Conservation (phyloP, 2,888 invertebrate genomes). For the Megalurothrips usitatus region DNA sequence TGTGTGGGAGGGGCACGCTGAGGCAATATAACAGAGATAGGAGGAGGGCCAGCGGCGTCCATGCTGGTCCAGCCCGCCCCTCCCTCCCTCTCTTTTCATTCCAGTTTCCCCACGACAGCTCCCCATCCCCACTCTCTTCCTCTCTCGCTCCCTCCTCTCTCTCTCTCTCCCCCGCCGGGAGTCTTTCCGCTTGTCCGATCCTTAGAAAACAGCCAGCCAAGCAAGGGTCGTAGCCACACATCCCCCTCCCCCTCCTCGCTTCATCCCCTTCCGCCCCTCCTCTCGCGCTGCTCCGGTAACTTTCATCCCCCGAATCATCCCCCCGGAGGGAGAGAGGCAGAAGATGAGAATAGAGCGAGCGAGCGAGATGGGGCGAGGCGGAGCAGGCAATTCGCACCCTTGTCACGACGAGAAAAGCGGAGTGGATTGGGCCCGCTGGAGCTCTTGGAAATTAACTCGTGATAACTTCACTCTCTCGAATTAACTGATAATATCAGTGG, state of each 20-base stretch:
- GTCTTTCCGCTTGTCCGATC: slow-evolving; percentile 23
- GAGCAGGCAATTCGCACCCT: too few species aligned
- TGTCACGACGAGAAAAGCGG: too few species aligned
- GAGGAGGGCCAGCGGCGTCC: slow-evolving; percentile 9
- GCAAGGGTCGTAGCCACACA: neutral
- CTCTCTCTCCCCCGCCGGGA: neutral
- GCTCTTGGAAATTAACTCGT: too few species aligned
- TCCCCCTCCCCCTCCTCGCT: neutral
- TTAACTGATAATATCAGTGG: too few species aligned
- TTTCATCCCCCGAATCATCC: neutral
- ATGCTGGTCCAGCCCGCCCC: slow-evolving; percentile 18
- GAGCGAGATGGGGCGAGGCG: neutral
- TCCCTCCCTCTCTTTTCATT: neutral
- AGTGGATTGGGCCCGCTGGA: too few species aligned
- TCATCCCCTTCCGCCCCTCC: neutral
- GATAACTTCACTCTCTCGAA: too few species aligned
- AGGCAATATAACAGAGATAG: slow-evolving; percentile 48
- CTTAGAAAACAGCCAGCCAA: neutral
- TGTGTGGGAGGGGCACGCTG: slow-evolving; percentile 69
- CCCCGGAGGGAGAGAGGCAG: neutral
- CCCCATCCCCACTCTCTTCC: neutral
- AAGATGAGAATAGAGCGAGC: neutral
- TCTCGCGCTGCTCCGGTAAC: neutral
- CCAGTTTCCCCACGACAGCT: slow-evolving; percentile 7
- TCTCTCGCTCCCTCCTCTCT: neutral